Evolutionary conservation across 2,888 invertebrate species (phyloP).

Genomic region (Sminthurinus aureus): DNA sequence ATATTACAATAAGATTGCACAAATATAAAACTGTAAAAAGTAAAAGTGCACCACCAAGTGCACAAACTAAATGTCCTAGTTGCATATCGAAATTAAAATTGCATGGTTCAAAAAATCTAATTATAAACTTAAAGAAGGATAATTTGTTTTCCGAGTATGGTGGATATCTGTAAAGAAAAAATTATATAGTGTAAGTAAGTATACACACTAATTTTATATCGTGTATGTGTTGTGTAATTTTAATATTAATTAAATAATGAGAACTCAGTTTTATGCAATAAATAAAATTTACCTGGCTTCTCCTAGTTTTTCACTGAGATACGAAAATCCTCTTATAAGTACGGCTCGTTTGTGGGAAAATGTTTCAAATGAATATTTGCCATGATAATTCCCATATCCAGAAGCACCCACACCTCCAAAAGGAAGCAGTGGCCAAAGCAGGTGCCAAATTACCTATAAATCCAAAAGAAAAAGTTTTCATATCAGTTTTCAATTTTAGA

Average conservation of each 20-base stretch:
- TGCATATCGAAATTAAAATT: slow-evolving; percentile 4
- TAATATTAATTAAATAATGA: no score
- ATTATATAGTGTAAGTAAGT: no score
- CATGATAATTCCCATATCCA: slow-evolving; percentile 77
- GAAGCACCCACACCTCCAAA: slow-evolving; percentile 50
- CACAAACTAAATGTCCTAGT: not conserved
- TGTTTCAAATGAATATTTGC: slow-evolving; percentile 86
- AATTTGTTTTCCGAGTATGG: slow-evolving; percentile 81
- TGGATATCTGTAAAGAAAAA: slow-evolving; percentile 69
- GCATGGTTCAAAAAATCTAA: slow-evolving; percentile 35
- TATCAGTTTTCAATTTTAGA: no score
- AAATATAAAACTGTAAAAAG: slow-evolving; percentile 26
- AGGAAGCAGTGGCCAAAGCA: slow-evolving; percentile 45
- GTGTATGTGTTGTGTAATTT: no score
- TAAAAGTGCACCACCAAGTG: slow-evolving; percentile 3
- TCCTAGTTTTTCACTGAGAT: slow-evolving; percentile 49
- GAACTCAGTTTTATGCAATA: no score
- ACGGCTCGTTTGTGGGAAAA: slow-evolving; percentile 87
- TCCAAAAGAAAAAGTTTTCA: no score
- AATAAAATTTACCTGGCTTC: slow-evolving; percentile 35
- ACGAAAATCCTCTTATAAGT: slow-evolving; percentile 60
- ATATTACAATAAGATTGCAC: slow-evolving; percentile 7
- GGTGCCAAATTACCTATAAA: slow-evolving; percentile 3
- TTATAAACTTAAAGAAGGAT: slow-evolving; percentile 65
- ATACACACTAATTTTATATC: no score